phyloP scores from a whole-genome alignment of 2,113 vertebrate species.

The Trogon melanurus region DNA sequence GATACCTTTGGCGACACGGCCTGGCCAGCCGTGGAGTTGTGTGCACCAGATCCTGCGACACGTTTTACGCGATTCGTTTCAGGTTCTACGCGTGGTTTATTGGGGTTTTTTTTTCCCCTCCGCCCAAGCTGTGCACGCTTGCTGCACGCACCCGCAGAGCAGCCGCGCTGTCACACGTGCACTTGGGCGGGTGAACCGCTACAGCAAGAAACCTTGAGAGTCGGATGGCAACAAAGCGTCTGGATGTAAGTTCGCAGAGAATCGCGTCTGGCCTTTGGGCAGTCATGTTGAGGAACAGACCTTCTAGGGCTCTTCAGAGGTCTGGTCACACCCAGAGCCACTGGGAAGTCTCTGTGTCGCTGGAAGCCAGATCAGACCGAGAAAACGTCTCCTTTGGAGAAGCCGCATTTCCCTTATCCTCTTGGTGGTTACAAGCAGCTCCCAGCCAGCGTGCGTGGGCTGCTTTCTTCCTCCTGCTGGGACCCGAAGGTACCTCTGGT shows the following conservation, averaged over 20 bases:
- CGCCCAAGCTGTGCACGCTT: not conserved
- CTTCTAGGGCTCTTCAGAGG: not conserved
- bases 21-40: not conserved
- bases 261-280: fast-evolving
- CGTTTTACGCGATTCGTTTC: not conserved
- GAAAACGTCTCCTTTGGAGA: not conserved
- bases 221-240: not conserved
- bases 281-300: not conserved
- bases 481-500: not conserved
- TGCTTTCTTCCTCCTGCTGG: not conserved
- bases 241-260: fast-evolving
- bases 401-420: not conserved
- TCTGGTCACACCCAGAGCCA: not conserved
- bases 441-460: not conserved
- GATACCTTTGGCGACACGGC: fast-evolving
- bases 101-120: not conserved
- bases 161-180: fast-evolving
- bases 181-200: not conserved
- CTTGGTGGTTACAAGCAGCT: not conserved
- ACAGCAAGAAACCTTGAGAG: fast-evolving
- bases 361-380: not conserved
- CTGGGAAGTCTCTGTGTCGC: not conserved
- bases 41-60: not conserved
- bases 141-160: not conserved
- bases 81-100: not conserved